These are phyloP conservation scores for Acrocephalus kingi DNA, from an alignment of 2,113 vertebrate genomes.

Conservation along the genomic window DNA sequence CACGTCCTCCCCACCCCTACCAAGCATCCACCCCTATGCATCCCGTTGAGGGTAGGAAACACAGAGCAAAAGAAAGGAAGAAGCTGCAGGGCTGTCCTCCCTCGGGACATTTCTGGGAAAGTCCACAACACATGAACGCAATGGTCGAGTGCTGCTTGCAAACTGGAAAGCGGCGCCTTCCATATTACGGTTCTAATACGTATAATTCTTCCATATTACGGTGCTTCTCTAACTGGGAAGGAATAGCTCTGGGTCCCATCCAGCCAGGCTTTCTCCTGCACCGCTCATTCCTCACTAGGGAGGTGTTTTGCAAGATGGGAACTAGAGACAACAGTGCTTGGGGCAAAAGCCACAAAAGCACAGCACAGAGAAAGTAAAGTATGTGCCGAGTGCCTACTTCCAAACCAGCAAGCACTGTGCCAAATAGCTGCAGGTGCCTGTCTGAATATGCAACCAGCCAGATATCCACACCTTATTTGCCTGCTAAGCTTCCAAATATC, in stretches of 20 bases:
- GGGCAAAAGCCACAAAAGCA: slow-evolving; percentile 49
- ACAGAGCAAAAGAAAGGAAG: neutral
- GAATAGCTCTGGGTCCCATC: neutral
- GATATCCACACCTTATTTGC: slow-evolving; percentile 74
- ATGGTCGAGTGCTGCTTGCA: neutral
- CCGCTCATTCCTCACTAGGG: neutral
- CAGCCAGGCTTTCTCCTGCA: neutral
- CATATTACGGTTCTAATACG: neutral
- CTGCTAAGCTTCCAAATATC: slow-evolving; percentile 69
- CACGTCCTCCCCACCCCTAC: neutral
- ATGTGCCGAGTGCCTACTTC: slow-evolving; percentile 53
- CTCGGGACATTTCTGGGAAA: neutral
- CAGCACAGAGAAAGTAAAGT: slow-evolving; percentile 32
- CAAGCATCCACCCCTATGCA: neutral
- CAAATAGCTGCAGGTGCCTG: slow-evolving; percentile 72
- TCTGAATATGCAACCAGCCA: slow-evolving; percentile 74
- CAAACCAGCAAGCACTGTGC: slow-evolving; percentile 57
- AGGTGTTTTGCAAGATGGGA: slow-evolving; percentile 34
- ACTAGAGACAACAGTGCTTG: slow-evolving; percentile 13
- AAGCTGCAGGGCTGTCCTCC: neutral
- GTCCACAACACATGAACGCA: neutral
- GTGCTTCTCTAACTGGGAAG: neutral
- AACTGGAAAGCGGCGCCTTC: neutral
- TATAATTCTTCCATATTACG: neutral
- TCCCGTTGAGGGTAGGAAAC: neutral